Evolutionary conservation across 1,140 invertebrate genomes (phyloP).

Genomic region (Mesaphorura yosii): DNA sequence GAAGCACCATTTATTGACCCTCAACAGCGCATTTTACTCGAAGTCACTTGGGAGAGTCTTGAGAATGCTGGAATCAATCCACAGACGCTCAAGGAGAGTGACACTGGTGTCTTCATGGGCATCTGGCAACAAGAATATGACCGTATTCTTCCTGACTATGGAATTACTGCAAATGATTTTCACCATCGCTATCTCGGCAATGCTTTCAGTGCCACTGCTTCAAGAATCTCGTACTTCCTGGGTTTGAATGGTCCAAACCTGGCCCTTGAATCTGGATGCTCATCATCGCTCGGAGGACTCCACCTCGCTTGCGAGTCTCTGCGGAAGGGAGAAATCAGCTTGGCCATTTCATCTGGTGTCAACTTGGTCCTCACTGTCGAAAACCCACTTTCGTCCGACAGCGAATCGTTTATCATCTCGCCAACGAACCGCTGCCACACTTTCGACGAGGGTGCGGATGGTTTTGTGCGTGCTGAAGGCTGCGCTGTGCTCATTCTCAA

Average conservation of each 20-base stretch:
- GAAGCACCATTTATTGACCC: conserved; percentile 51
- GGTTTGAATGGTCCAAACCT: conserved; percentile 14
- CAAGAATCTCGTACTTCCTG: conserved; percentile 6
- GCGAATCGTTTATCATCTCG: conserved; percentile 1
- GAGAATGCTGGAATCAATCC: conserved; percentile 42
- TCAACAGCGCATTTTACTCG: conserved; percentile 46
- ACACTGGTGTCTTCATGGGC: conserved; percentile 45
- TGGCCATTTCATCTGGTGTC: conserved; percentile 10
- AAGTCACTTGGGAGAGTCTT: conserved; percentile 49
- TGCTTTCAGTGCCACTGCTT: conserved; percentile 10
- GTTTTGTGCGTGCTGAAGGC: conserved; percentile 17
- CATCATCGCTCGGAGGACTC: conserved; percentile 9
- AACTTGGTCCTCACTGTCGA: conserved; percentile 7
- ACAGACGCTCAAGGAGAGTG: conserved; percentile 36
- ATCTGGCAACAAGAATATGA: conserved; percentile 31
- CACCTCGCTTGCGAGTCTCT: conserved; percentile 13
- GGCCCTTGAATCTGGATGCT: conserved; percentile 12
- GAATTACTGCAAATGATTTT: conserved; percentile 6
- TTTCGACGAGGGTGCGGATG: conserved; percentile 17
- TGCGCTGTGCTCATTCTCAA: conserved; percentile 14
- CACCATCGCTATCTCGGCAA: conserved; percentile 16
- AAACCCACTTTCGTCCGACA: neutral
- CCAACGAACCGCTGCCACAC: conserved; percentile 6
- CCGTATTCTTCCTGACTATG: neutral
- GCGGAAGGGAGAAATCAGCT: neutral